These are phyloP conservation scores for Odontesthes bonariensis DNA, from an alignment of 2,113 vertebrate species.

Conservation along the genomic window DNA sequence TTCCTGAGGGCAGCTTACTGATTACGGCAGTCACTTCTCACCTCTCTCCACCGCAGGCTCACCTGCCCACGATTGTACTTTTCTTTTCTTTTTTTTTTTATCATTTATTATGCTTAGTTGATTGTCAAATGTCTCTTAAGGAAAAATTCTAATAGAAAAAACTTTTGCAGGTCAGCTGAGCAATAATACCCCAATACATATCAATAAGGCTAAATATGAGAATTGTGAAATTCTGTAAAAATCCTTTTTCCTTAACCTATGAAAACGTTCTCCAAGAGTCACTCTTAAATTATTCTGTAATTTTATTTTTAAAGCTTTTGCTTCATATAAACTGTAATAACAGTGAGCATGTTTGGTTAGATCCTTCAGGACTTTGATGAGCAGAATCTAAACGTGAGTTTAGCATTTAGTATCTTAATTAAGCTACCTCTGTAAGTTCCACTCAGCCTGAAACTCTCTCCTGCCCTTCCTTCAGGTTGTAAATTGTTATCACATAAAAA, in stretches of 20 bases:
- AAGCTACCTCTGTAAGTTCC: constrained; percentile 25
- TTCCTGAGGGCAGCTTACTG: constrained; percentile 69
- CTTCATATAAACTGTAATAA: not conserved
- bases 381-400: constrained; percentile 16
- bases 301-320: constrained; percentile 1
- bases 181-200: not conserved
- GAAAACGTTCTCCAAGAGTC: not conserved
- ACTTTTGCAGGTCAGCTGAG: not conserved
- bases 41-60: constrained; percentile 26
- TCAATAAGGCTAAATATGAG: not conserved
- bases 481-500: constrained; percentile 57
- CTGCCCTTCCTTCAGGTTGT: constrained; percentile 27
- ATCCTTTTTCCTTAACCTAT: not conserved
- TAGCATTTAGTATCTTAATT: constrained; percentile 56
- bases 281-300: not conserved
- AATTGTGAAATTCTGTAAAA: not conserved
- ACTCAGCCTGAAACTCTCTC: constrained; percentile 12
- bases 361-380: constrained; percentile 1
- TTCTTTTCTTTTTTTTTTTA: constrained; percentile 16
- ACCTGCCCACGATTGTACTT: constrained; percentile 47
- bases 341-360: constrained; percentile 4
- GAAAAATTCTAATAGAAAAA: not conserved
- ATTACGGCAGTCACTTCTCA: constrained; percentile 72
- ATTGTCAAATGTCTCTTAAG: constrained; percentile 25
- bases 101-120: constrained; percentile 52